A percentile compares a stretch with the other conserved stretches of the same genome.
These are phyloP conservation scores for Apodemia mormo DNA, from an alignment of 2,888 invertebrate species.

Conservation along the genomic window DNA sequence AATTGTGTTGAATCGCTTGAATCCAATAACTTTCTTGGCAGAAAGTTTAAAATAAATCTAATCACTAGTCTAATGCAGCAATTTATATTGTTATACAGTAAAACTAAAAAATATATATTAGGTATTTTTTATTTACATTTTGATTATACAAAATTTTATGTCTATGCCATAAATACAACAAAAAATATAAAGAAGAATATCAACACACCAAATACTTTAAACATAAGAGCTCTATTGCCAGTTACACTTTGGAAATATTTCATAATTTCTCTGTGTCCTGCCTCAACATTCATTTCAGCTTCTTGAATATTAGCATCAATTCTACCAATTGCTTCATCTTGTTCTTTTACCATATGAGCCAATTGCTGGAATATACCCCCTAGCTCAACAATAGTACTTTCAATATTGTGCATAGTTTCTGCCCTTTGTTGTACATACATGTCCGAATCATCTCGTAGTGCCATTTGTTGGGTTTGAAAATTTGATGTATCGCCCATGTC, in stretches of 20 bases:
- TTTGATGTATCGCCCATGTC: conserved; percentile 86
- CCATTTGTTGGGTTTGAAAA: conserved; percentile 84
- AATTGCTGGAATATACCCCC: conserved; percentile 99
- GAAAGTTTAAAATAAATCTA: too few species aligned
- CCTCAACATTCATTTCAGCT: conserved; percentile 97
- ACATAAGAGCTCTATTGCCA: conserved; percentile 99
- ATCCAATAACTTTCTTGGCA: too few species aligned
- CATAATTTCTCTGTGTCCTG: conserved; percentile 97
- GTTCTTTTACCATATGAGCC: conserved; percentile 98
- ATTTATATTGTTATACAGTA: conserved; percentile 16
- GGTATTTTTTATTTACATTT: conserved; percentile 18
- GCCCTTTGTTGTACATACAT: conserved; percentile 95
- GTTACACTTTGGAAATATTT: conserved; percentile 99
- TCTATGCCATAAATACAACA: conserved; percentile 95
- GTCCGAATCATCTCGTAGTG: conserved; percentile 93
- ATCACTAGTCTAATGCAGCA: neutral
- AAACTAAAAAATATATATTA: conserved; percentile 17
- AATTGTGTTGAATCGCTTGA: too few species aligned
- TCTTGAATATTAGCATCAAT: conserved; percentile 99
- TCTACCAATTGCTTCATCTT: conserved; percentile 98
- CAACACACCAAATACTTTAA: conserved; percentile 98
- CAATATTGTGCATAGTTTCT: conserved; percentile 99
- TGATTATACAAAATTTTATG: conserved; percentile 18
- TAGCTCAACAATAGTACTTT: conserved; percentile 98
- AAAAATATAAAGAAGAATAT: conserved; percentile 99